phyloP scores from a whole-genome alignment of 1,140 invertebrate genomes.

The Manduca sexta region DNA sequence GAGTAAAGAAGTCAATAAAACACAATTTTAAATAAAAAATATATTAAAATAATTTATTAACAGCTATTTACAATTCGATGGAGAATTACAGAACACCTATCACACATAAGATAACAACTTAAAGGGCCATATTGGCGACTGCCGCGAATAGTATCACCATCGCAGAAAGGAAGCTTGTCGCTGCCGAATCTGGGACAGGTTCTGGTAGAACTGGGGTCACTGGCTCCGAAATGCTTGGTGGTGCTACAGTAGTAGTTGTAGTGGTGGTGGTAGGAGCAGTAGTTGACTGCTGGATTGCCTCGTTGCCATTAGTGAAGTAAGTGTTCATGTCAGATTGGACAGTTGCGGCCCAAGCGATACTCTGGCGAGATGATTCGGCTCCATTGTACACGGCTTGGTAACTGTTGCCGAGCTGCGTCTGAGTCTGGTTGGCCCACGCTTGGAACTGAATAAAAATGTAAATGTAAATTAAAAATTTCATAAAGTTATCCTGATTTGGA shows the following conservation, averaged over 20 bases:
- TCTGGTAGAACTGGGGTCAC: slow-evolving; percentile 18
- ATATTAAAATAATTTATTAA: slow-evolving; percentile 2
- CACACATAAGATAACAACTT: slow-evolving; percentile 1
- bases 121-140: slow-evolving; percentile 27
- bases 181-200: slow-evolving; percentile 30
- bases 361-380: slow-evolving; percentile 19
- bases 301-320: slow-evolving; percentile 33
- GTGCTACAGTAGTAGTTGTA: slow-evolving; percentile 8
- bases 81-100: not conserved
- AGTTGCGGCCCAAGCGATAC: slow-evolving; percentile 23
- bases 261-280: slow-evolving; percentile 2
- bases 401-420: slow-evolving; percentile 16
- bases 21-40: not conserved
- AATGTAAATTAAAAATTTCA: too few species aligned
- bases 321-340: slow-evolving; percentile 29
- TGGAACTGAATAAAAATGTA: slow-evolving; percentile 45
- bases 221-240: slow-evolving; percentile 14
- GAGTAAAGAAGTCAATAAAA: too few species aligned
- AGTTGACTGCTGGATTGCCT: slow-evolving; percentile 10
- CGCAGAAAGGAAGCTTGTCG: slow-evolving; percentile 26
- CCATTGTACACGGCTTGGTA: slow-evolving; percentile 20
- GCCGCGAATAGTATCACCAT: slow-evolving; percentile 18
- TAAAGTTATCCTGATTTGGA: too few species aligned
- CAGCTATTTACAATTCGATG: slow-evolving; percentile 8
- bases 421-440: slow-evolving; percentile 33